phyloP scores from a whole-genome alignment of 2,113 vertebrate genomes.

The Amazona guildingii region DNA sequence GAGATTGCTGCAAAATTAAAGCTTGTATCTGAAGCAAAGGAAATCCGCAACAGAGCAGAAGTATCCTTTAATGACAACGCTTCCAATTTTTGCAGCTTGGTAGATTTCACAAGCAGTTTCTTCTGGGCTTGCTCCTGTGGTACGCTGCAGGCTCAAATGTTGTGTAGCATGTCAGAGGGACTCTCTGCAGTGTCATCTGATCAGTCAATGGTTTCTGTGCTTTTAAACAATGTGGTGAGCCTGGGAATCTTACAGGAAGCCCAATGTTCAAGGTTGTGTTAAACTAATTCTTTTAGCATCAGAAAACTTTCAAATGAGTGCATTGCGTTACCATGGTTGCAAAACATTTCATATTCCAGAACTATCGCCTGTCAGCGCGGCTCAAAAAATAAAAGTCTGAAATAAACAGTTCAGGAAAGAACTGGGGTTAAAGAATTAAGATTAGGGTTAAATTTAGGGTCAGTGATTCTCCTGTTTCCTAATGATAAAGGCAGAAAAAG shows the following conservation, averaged over 20 bases:
- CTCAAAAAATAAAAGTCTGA: constrained; percentile 22
- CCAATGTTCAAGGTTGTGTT: neutral
- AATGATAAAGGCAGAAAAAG: neutral
- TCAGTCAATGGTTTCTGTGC: neutral
- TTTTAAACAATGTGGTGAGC: neutral
- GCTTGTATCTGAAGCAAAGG: neutral
- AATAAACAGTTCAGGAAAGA: constrained; percentile 25
- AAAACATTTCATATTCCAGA: constrained; percentile 41
- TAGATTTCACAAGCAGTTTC: neutral
- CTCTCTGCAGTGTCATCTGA: neutral
- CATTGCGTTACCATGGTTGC: constrained; percentile 56
- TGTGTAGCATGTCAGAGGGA: neutral
- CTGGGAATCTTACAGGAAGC: neutral
- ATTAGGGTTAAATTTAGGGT: neutral
- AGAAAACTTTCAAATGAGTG: constrained; percentile 42
- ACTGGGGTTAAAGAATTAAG: constrained; percentile 9
- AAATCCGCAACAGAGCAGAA: neutral
- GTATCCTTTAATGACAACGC: neutral
- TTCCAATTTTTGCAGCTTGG: neutral
- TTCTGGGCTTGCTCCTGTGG: neutral
- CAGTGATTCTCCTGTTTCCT: neutral
- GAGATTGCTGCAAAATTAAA: neutral
- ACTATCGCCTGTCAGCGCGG: neutral
- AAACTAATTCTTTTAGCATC: constrained; percentile 12
- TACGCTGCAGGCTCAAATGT: neutral